These are phyloP conservation scores for Nineta flava DNA, from an alignment of 2,888 invertebrate genomes.

Conservation along the genomic window DNA sequence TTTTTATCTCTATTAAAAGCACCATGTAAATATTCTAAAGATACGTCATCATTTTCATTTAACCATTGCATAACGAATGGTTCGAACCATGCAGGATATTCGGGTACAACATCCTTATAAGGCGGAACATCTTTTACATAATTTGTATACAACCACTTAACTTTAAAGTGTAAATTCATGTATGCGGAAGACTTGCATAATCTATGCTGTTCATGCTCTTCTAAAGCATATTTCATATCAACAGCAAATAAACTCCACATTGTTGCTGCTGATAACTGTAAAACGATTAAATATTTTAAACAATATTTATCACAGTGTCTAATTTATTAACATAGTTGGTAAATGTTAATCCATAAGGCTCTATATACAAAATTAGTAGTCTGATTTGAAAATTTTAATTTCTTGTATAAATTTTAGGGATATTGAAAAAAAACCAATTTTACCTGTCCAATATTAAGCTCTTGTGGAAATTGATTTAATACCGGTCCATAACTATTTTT, in stretches of 20 bases:
- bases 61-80: constrained; percentile 99
- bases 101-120: constrained; percentile 92
- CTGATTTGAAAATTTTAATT: not conserved
- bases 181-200: constrained; percentile 96
- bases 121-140: constrained; percentile 96
- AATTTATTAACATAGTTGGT: too few species aligned
- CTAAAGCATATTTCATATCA: constrained; percentile 93
- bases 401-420: not conserved
- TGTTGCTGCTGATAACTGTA: constrained; percentile 84
- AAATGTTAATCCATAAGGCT: too few species aligned
- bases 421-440: constrained; percentile 3
- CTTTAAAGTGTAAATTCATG: constrained; percentile 99
- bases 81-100: constrained; percentile 99
- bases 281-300: constrained; percentile 5
- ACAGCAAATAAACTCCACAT: constrained; percentile 97
- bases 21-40: constrained; percentile 94
- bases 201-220: constrained; percentile 93
- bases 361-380: too few species aligned
- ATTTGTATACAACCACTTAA: constrained; percentile 96
- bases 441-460: constrained; percentile 93
- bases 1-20: constrained; percentile 96
- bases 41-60: constrained; percentile 98
- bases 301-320: too few species aligned
- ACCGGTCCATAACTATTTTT: constrained; percentile 95
- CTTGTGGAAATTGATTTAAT: constrained; percentile 97